Evolutionary conservation across 2,888 invertebrate species (phyloP).

Genomic region (Ramazzottius varieornatus): DNA sequence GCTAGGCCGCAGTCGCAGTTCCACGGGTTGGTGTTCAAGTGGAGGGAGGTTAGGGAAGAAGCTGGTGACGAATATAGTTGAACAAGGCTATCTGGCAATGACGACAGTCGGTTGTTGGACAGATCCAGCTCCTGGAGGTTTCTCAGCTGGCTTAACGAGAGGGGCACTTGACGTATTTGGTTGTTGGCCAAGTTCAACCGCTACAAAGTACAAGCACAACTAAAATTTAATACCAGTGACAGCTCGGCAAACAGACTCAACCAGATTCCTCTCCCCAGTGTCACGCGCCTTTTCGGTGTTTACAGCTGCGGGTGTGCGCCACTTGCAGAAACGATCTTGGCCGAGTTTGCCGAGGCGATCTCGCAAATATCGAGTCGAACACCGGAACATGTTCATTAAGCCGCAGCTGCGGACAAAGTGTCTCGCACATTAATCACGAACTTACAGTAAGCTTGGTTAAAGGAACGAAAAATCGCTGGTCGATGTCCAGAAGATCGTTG

Average conservation of each 20-base stretch:
- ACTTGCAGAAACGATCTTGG: no score
- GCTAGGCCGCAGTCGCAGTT: background rate
- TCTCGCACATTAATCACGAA: background rate
- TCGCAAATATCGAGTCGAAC: no score
- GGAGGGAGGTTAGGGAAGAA: background rate
- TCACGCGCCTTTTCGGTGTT: background rate
- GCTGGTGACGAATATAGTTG: background rate
- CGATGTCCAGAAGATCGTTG: background rate
- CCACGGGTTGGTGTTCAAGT: background rate
- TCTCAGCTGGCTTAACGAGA: background rate
- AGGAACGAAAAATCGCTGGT: background rate
- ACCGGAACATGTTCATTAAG: no score
- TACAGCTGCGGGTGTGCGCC: background rate
- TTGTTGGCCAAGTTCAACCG: background rate
- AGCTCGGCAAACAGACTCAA: no score
- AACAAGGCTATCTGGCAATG: background rate
- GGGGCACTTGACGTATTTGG: background rate
- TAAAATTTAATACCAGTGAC: no score
- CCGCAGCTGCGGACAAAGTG: no score
- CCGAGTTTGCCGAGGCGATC: no score
- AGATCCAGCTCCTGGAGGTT: background rate
- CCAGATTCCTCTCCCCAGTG: no score
- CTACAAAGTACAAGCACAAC: no score
- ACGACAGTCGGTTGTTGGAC: background rate
- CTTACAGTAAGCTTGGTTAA: background rate